Evolutionary conservation across 2,113 vertebrate genomes (phyloP), one percentile per base, ranked within the genome.

Genomic region (Misgurnus anguillicaudatus): DNA sequence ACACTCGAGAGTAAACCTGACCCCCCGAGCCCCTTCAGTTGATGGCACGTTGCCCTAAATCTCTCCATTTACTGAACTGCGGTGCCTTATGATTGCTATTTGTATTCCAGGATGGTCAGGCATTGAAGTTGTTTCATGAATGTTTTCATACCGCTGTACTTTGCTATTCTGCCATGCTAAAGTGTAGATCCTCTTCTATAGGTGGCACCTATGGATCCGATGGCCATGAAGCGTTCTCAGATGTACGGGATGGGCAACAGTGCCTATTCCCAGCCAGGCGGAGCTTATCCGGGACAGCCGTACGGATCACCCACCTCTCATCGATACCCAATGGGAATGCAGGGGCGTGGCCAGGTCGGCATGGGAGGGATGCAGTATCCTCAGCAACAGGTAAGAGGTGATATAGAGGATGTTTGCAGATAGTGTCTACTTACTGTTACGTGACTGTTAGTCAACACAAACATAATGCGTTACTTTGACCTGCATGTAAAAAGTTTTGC

Each of bases 191-290:
- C 87, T 8, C 88, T 17, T 77, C 83, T 41, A 45, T 91, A 98
- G 96, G 94, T 94, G 88, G 89, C 90, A 19, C 88, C 95, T 0
- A 93, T 97, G 94, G 96, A 98, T 78, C 92, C 95, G 5, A 95
- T 97, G 95, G 92, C 92, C 77, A 95, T 98, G 94, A 98, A 97
- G 91, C 94, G 96, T 68, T 94, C 96, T 13, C 96, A 97, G 90
- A 83, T 97, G 79, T 98, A 96, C 0, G 93, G 91, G 64, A 93
- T 98, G 93, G 90, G 92, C 80, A 93, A 87, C 89, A 95, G 88
- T 86, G 94, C 94, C 10, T 97, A 97, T 81, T 87, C 95, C n/a
- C 96, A 96, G 78, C 90, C 94, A 81, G 94, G 93, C 83, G 94
- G 92, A 81, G 91, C 93, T 0, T 98, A 96, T 81, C 92, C 94